Base-by-base conservation (phyloP, 2,797 vertebrate genomes). In the Pyrrhura leucotis region DNA sequence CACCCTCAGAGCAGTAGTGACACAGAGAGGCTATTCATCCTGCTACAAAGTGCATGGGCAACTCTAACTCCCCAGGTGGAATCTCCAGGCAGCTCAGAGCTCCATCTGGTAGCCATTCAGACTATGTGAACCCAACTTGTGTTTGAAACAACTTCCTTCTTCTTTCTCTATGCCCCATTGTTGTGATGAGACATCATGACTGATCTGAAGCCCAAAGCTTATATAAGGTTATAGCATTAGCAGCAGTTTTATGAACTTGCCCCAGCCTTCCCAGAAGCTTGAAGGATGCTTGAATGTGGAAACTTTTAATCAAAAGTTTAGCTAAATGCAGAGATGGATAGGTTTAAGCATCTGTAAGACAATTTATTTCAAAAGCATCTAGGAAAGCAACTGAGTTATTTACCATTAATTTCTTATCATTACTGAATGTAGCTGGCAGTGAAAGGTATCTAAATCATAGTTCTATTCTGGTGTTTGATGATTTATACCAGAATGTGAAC, bases 11-110 rank as follows among this genome's bases (percentile, higher is more conserved):
- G 35, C 7, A 13, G 39, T n/a, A 74, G 56, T 74, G 81, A 84
- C 78, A 94, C 86, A 96, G 93, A 96, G 96, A 93, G 75, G 63
- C 61, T 73, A 95, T 96, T 96, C 95, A 96, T 95, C 47, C 69
- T 7, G 1, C 50, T 90, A 37, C 80, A 74, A 75, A 12, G 16
- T 16, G 31, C 66, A 26, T 11, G 47, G 78, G 50, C 85, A 88
- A 21, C 66, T 90, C 59, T 65, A 13, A 39, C 44, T 65, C 35
- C 61, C 33, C n/a, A 88, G 61, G 44, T 77, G 76, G 65, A 23
- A 73, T 68, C 61, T 84, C 58, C 61, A 79, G 73, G 69, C 81
- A 78, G 77, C 74, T 93, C 71, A 83, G 47, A 93, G 75, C 75
- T 75, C 82, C 95, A 94, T 95, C 87, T 95, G 87, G 91, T 93